Conservation (phyloP, 2,113 vertebrate genomes). For the Chrysemys picta region DNA sequence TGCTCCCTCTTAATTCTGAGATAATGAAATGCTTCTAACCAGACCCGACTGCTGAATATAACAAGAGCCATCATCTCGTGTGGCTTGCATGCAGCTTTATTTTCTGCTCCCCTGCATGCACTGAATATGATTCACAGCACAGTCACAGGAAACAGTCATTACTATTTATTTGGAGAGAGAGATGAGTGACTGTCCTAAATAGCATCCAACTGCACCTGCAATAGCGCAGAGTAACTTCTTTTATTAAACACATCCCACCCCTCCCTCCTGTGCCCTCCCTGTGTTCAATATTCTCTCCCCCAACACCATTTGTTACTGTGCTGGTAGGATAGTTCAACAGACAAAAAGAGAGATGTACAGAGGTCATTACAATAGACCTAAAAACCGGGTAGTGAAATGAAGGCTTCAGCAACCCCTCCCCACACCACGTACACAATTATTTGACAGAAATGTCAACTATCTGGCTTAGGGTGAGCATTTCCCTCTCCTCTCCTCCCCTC, state of each 20-base stretch:
- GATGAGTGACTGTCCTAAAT: conserved; percentile 63
- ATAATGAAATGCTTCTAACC: conserved; percentile 72
- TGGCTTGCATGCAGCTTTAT: conserved; percentile 66
- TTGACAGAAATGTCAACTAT: background rate
- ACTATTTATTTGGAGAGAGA: conserved; percentile 61
- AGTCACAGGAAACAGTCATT: conserved; percentile 73
- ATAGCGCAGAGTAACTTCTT: conserved; percentile 7
- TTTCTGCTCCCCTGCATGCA: conserved; percentile 61
- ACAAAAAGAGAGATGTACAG: conserved; percentile 46
- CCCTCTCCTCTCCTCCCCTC: background rate
- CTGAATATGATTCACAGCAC: conserved; percentile 65
- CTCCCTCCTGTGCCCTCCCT: background rate
- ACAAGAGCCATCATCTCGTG: conserved; percentile 59
- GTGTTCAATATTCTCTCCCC: conserved; percentile 61
- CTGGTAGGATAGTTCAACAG: conserved; percentile 23
- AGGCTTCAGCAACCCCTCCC: background rate
- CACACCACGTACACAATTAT: background rate
- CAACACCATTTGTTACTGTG: conserved; percentile 43
- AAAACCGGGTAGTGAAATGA: conserved; percentile 13
- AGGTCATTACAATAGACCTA: conserved; percentile 1
- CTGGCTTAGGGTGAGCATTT: background rate
- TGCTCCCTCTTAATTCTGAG: conserved; percentile 71
- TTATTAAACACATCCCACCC: conserved; percentile 39
- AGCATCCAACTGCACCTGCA: conserved; percentile 48
- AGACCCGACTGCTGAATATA: conserved; percentile 65